Conservation (phyloP, 2,113 vertebrate genomes). For the Platichthys flesus region DNA sequence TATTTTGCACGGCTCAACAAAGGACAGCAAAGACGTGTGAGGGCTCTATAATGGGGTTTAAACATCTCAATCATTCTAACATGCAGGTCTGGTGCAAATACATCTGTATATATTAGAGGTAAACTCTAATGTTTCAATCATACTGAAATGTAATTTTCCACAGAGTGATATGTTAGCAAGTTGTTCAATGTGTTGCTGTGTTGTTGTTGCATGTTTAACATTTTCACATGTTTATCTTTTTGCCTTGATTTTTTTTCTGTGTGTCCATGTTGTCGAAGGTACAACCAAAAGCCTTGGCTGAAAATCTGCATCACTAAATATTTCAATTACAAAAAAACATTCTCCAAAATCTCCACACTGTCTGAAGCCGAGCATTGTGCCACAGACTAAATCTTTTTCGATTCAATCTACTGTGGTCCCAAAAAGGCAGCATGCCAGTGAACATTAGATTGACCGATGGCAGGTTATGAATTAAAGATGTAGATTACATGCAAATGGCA, state of each 20-base stretch:
- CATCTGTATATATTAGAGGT: slow-evolving; percentile 5
- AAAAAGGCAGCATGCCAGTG: slow-evolving; percentile 26
- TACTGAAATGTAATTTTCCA: neutral
- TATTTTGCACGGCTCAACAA: slow-evolving; percentile 26
- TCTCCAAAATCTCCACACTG: neutral
- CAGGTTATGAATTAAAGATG: neutral
- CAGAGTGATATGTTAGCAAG: neutral
- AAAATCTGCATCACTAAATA: neutral
- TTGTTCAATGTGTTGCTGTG: neutral
- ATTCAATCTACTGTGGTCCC: slow-evolving; percentile 3
- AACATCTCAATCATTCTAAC: slow-evolving; percentile 7
- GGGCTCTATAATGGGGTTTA: slow-evolving; percentile 17
- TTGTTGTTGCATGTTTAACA: neutral
- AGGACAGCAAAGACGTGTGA: slow-evolving; percentile 17
- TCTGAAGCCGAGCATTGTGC: slow-evolving; percentile 22
- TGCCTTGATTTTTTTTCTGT: neutral
- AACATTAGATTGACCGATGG: neutral
- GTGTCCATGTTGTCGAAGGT: neutral
- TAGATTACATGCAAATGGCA: neutral
- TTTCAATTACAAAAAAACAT: neutral
- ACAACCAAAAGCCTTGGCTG: neutral
- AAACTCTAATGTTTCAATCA: neutral
- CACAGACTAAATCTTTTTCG: neutral
- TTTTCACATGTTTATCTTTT: neutral
- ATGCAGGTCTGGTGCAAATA: slow-evolving; percentile 15